phyloP scores from a whole-genome alignment of 1,140 invertebrate species.

The Leptopilina clavipes region DNA sequence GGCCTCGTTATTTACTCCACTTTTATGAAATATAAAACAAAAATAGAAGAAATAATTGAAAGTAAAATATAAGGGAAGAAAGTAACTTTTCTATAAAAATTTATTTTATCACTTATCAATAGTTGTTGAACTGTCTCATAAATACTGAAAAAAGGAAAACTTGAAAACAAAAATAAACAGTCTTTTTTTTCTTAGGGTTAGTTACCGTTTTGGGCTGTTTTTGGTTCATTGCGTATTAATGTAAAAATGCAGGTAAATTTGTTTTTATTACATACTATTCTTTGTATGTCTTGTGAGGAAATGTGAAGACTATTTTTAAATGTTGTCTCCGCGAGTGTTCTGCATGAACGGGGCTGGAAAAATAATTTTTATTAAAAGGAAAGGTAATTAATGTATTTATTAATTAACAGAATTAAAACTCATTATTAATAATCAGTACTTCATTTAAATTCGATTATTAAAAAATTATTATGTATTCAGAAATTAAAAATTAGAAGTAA shows the following conservation, averaged over 20 bases:
- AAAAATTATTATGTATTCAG: no score
- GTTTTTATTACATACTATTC: constrained; percentile 35
- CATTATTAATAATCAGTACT: background rate
- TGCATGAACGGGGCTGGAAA: constrained; percentile 40
- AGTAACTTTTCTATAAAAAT: no score
- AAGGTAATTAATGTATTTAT: background rate
- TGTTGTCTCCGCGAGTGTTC: background rate
- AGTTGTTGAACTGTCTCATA: no score
- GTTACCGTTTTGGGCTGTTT: background rate
- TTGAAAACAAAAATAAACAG: background rate
- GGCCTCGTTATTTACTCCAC: background rate
- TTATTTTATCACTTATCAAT: no score
- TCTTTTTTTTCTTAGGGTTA: background rate
- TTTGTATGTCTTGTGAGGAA: constrained; percentile 18
- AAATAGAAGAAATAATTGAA: no score
- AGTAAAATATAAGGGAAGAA: no score
- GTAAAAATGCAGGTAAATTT: constrained; percentile 12
- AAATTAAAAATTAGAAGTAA: no score
- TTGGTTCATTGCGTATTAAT: constrained; percentile 1
- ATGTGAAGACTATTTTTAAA: constrained; percentile 44
- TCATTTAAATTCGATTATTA: no score
- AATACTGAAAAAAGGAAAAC: background rate
- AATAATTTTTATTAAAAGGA: background rate
- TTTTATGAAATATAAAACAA: background rate
- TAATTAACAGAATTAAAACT: no score